Conservation (phyloP, 2,888 invertebrate genomes). For the Orthosia gracilis region DNA sequence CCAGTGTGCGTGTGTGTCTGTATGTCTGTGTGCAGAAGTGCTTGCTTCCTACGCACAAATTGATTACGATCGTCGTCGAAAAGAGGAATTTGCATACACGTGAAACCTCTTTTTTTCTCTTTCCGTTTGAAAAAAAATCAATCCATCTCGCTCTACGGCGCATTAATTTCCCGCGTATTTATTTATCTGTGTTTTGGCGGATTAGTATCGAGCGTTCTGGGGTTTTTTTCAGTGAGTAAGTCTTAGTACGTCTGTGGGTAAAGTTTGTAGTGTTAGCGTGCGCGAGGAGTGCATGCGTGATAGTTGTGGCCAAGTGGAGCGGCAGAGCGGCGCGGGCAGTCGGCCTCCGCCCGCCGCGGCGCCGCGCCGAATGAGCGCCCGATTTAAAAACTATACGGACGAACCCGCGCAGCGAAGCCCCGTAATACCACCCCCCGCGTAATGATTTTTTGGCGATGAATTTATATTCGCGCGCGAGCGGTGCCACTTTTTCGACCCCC, state of each 20-base stretch:
- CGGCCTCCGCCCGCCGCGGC: slow-evolving; percentile 86
- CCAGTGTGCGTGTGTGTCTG: slow-evolving; percentile 67
- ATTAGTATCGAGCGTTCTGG: slow-evolving; percentile 16
- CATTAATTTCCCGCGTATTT: slow-evolving; percentile 77
- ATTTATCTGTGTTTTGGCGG: slow-evolving; percentile 62
- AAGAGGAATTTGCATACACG: slow-evolving; percentile 89
- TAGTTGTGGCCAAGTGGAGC: slow-evolving; percentile 77
- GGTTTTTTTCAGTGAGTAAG: background rate
- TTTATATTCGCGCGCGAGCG: slow-evolving; percentile 93
- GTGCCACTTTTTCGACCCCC: slow-evolving; percentile 91
- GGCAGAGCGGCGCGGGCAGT: slow-evolving; percentile 75
- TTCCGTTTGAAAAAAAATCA: slow-evolving; percentile 76
- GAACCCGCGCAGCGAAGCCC: slow-evolving; percentile 90
- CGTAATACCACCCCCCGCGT: slow-evolving; percentile 95
- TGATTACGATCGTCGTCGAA: slow-evolving; percentile 90
- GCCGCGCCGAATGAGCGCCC: slow-evolving; percentile 89
- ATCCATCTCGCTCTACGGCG: slow-evolving; percentile 74
- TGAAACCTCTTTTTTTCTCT: slow-evolving; percentile 75
- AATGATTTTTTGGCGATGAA: slow-evolving; percentile 97
- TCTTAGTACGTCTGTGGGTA: slow-evolving; percentile 35
- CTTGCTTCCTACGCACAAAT: slow-evolving; percentile 89
- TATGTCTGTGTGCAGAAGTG: slow-evolving; percentile 79
- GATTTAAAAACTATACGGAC: slow-evolving; percentile 91
- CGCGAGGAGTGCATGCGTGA: slow-evolving; percentile 82
- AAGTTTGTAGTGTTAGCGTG: slow-evolving; percentile 52